Percentiles rank a stretch among this genome's conserved stretches.
Conservation (phyloP, 2,888 invertebrate genomes). For the Achlya flavicornis region DNA sequence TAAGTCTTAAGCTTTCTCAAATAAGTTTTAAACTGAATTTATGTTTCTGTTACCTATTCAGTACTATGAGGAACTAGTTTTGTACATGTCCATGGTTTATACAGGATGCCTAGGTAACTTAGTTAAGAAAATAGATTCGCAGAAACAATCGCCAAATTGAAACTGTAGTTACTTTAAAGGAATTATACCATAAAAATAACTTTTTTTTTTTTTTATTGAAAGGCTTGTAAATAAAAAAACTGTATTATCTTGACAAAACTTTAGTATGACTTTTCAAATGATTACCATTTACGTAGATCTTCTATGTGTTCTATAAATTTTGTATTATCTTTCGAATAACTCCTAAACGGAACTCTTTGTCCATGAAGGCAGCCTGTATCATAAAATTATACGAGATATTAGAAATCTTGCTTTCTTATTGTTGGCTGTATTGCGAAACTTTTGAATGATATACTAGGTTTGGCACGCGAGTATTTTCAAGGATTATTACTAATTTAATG, state of each 20-base stretch:
- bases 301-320: too few relatives aligned
- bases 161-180: too few relatives aligned
- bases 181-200: too few relatives aligned
- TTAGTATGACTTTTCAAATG: too few relatives aligned
- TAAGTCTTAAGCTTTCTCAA: neutral
- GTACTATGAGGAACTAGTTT: neutral
- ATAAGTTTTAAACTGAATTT: neutral
- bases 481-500: neutral
- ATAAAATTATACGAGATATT: constrained; percentile 1
- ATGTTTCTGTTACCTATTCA: neutral
- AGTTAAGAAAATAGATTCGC: too few relatives aligned
- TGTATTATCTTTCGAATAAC: neutral
- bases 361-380: neutral
- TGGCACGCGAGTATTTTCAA: neutral
- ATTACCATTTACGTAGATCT: too few relatives aligned
- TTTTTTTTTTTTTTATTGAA: too few relatives aligned
- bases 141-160: too few relatives aligned
- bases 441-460: neutral
- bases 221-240: too few relatives aligned
- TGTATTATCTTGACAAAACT: too few relatives aligned
- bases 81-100: neutral
- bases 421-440: neutral
- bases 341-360: neutral
- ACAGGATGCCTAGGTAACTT: neutral
- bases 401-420: constrained; percentile 2